Evolutionary conservation across 2,888 invertebrate species (phyloP).

Genomic region (Caenorhabditis virilis): DNA sequence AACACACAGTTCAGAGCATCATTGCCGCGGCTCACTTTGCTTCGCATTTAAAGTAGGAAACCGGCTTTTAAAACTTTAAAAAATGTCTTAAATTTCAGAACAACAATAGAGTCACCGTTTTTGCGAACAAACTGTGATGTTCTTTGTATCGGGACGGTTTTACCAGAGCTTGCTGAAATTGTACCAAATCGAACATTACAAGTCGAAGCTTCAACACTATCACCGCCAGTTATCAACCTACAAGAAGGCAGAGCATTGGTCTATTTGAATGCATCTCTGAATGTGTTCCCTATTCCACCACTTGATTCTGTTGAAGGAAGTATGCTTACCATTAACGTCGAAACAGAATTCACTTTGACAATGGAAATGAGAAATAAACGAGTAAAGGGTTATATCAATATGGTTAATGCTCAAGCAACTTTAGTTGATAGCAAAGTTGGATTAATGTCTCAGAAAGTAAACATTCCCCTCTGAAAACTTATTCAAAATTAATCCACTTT

Average conservation of each 20-base stretch:
- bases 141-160: slow-evolving; percentile 62
- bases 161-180: slow-evolving; percentile 55
- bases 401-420: slow-evolving; percentile 59
- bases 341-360: slow-evolving; percentile 56
- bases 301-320: slow-evolving; percentile 40
- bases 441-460: slow-evolving; percentile 61
- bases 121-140: slow-evolving; percentile 61
- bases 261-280: slow-evolving; percentile 59
- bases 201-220: slow-evolving; percentile 57
- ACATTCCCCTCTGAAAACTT: neutral
- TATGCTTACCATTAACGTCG: slow-evolving; percentile 49
- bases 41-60: slow-evolving; percentile 52
- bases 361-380: slow-evolving; percentile 58
- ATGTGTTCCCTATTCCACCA: slow-evolving; percentile 49
- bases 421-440: slow-evolving; percentile 58
- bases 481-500: slow-evolving; percentile 15
- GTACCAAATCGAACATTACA: slow-evolving; percentile 52
- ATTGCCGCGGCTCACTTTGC: slow-evolving; percentile 63
- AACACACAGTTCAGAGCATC: slow-evolving; percentile 61
- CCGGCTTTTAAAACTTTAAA: no score
- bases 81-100: slow-evolving; percentile 22
- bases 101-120: slow-evolving; percentile 62
- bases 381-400: slow-evolving; percentile 59
- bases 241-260: slow-evolving; percentile 53
- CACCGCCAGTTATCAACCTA: slow-evolving; percentile 59